Base-by-base conservation (phyloP, 2,888 invertebrate species). In the Leptodirus hochenwartii region DNA sequence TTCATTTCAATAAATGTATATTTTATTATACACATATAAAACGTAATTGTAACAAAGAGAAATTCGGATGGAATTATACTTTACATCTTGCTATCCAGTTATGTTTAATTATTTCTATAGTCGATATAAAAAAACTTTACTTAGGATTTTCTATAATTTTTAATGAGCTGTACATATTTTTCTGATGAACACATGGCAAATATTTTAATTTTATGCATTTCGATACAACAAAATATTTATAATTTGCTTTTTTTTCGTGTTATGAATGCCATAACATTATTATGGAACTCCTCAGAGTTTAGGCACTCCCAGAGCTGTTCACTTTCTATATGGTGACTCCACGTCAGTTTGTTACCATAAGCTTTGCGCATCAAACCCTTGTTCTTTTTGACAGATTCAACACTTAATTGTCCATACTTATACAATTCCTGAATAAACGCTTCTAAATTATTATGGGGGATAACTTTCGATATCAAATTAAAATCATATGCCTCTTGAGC, bases 381-480 rank as follows among this genome's bases (percentile, higher is more conserved):
- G 22, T 76, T 70, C 16, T 63, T 58, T 25, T 64, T 48, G 39
- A 91, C 47, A 9, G 76, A 72, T 24, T 54, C 41, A 27, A 36
- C 56, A 43, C 76, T 68, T 56, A 43, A 64, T 56, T 44, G 65
- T 53, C 58, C 41, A 67, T 61, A 47, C 59, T 64, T 36, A 15
- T 24, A n/a, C 65, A 72, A 17, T 69, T 64, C 45, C 66, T 59
- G 42, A 50, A 51, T 47, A 17, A 53, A 45, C 17, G 51, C 56
- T 29, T 73, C 56, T 29, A 80, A 51, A 29, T 70, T 60, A 13
- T 63, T 56, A 22, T 64, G 56, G 34, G 77, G 75, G 41, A 80
- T 76, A 9, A 93, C 59, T 46, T 75, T 66, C 8, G 84, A 75
- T 1, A 93, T 69, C 31, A 95, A 70, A 15, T 84, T 79, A 45